Evolutionary conservation across 2,113 vertebrate species (phyloP).

Genomic region (Stictonetta naevosa): DNA sequence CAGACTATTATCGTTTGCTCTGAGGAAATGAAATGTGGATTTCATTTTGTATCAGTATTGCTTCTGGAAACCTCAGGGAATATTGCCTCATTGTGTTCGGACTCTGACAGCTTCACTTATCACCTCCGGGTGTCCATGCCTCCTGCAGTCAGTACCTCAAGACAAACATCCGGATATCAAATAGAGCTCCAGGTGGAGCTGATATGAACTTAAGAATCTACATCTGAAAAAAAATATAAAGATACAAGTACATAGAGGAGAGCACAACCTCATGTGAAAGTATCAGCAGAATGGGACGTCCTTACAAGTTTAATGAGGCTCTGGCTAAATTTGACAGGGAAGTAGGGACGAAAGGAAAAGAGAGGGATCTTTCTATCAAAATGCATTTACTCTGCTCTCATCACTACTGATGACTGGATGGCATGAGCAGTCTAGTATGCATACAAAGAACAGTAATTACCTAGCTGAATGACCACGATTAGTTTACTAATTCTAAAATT

Average conservation of each 20-base stretch:
- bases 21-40: background rate
- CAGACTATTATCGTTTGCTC: background rate
- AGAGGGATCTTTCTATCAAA: background rate
- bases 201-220: background rate
- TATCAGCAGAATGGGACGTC: background rate
- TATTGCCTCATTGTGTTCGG: background rate
- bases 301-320: background rate
- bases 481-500: conserved; percentile 31
- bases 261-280: background rate
- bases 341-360: background rate
- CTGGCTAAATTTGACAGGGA: background rate
- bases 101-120: background rate
- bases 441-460: background rate
- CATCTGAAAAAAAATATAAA: background rate
- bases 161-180: accelerated
- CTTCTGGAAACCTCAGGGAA: background rate
- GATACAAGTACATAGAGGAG: background rate
- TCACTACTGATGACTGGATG: background rate
- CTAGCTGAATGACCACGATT: background rate
- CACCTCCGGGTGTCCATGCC: background rate
- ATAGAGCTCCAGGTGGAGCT: background rate
- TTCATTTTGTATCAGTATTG: background rate
- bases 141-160: background rate
- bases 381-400: background rate
- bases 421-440: background rate